Conservation (phyloP, 2,113 vertebrate genomes). For the Micronycteris hirsuta region DNA sequence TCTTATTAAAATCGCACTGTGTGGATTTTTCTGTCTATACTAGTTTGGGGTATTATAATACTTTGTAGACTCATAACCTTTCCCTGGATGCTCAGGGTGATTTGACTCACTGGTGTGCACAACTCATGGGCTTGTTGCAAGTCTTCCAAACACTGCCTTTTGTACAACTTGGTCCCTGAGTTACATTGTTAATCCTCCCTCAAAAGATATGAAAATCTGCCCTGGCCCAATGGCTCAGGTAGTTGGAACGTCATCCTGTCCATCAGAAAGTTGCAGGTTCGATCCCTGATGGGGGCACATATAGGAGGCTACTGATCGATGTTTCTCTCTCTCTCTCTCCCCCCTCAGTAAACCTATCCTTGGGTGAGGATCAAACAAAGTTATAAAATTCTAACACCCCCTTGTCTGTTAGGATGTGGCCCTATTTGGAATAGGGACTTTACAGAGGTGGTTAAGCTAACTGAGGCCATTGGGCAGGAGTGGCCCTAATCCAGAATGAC, state of each 20-base stretch:
- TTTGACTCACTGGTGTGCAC: background rate
- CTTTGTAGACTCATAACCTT: background rate
- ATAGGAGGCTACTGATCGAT: too few species aligned
- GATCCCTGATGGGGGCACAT: too few species aligned
- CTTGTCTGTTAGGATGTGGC: background rate
- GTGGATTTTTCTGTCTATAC: background rate
- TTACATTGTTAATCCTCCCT: background rate
- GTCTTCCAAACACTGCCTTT: background rate
- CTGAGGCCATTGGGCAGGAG: background rate
- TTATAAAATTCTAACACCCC: too few species aligned
- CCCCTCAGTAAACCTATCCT: too few species aligned
- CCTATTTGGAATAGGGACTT: background rate
- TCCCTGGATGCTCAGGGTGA: background rate
- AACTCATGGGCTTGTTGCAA: background rate
- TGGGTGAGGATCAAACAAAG: too few species aligned
- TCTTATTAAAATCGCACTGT: background rate
- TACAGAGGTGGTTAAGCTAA: background rate
- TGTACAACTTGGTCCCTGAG: background rate
- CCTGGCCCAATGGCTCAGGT: too few species aligned
- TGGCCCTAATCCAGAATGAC: background rate
- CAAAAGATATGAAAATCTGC: background rate
- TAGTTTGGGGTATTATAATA: background rate
- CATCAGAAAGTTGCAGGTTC: too few species aligned
- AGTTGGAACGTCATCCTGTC: too few species aligned
- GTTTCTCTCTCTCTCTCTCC: too few species aligned